phyloP scores from a whole-genome alignment of 1,140 invertebrate species.

The Ostrea edulis region DNA sequence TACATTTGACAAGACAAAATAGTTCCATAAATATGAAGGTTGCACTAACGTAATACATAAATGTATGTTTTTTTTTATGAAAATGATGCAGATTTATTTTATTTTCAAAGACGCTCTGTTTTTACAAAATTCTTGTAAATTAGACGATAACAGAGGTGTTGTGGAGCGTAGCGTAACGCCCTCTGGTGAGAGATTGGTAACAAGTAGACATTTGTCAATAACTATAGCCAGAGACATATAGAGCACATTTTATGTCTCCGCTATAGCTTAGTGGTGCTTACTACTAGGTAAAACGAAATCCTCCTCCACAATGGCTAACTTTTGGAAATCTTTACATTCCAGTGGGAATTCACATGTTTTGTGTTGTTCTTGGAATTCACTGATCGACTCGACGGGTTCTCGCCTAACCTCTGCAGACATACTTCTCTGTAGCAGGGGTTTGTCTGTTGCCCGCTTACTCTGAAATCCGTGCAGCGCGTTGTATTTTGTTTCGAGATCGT shows the following conservation, averaged over 20 bases:
- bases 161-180: too few species aligned
- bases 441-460: background rate
- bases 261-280: background rate
- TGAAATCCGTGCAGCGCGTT: background rate
- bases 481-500: background rate
- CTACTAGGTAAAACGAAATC: background rate
- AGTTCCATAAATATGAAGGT: too few species aligned
- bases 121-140: too few species aligned
- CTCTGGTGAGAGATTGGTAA: too few species aligned
- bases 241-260: too few species aligned
- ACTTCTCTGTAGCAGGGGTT: background rate
- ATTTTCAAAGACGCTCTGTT: too few species aligned
- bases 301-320: background rate
- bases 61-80: too few species aligned
- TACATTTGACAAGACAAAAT: too few species aligned
- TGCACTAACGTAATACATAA: too few species aligned
- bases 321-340: background rate
- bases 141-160: too few species aligned
- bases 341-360: background rate
- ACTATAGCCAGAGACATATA: too few species aligned
- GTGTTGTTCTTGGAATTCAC: background rate
- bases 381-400: background rate
- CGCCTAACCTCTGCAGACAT: background rate
- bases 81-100: too few species aligned
- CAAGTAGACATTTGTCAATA: background rate